A percentile compares a stretch with the other conserved stretches of the same genome.
Conservation (phyloP, 2,888 invertebrate genomes). For the Adelognathus sp. region DNA sequence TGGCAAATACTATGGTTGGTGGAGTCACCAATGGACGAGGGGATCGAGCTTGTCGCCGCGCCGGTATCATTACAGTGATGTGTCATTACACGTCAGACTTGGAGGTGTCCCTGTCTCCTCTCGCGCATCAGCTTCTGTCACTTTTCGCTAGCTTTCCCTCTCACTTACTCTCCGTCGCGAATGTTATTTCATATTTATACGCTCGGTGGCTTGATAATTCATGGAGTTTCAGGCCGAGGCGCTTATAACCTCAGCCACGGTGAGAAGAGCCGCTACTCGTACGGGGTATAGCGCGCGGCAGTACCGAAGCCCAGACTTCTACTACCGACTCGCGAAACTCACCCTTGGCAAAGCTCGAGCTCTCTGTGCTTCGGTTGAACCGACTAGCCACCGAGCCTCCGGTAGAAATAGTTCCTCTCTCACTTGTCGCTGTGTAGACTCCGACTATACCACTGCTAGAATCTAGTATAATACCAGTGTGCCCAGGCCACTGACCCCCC, state of each 20-base stretch:
- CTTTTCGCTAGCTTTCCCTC: slow-evolving; percentile 9
- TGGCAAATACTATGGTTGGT: slow-evolving; percentile 15
- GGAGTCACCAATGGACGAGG: slow-evolving; percentile 8
- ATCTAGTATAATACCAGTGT: not conserved
- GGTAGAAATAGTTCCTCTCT: slow-evolving; percentile 38
- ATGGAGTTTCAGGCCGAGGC: slow-evolving; percentile 62
- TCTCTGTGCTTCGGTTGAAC: slow-evolving; percentile 3
- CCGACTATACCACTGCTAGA: not conserved
- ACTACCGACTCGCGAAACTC: slow-evolving; percentile 8
- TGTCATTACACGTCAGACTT: slow-evolving; percentile 73
- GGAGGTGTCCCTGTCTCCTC: slow-evolving; percentile 38
- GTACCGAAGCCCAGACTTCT: slow-evolving; percentile 19
- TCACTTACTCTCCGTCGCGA: slow-evolving; percentile 40
- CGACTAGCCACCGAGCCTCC: slow-evolving; percentile 22
- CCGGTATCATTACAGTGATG: slow-evolving; percentile 71
- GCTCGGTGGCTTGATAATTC: slow-evolving; percentile 68
- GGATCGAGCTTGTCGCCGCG: not conserved
- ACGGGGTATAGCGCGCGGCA: not conserved
- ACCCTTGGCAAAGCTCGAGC: slow-evolving; percentile 3
- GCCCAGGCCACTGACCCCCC: slow-evolving; percentile 6
- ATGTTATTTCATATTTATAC: slow-evolving; percentile 72
- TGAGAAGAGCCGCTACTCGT: slow-evolving; percentile 5
- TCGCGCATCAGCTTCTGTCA: slow-evolving; percentile 34
- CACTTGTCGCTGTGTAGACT: not conserved
- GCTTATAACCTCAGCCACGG: slow-evolving; percentile 60